These are phyloP conservation scores for Drosophila imparisetae DNA, from an alignment of 2,888 invertebrate genomes.

Conservation along the genomic window DNA sequence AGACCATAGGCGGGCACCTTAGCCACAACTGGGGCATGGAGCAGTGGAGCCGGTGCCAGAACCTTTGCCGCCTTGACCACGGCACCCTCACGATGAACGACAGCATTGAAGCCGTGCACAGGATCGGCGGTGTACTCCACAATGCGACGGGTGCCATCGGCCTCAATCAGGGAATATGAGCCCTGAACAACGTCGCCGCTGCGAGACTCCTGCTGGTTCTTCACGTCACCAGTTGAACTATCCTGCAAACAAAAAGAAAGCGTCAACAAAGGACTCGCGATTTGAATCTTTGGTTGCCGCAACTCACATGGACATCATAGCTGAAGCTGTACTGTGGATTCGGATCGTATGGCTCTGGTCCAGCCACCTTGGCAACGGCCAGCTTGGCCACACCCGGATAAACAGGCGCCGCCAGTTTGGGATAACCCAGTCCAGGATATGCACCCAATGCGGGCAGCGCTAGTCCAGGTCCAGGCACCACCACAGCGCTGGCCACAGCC, in stretches of 20 bases:
- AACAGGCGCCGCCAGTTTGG: constrained; percentile 66
- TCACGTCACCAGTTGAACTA: constrained; percentile 86
- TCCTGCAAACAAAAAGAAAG: constrained; percentile 71
- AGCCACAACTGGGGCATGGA: constrained; percentile 71
- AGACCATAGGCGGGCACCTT: constrained; percentile 66
- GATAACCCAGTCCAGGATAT: constrained; percentile 59
- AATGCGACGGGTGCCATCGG: constrained; percentile 86
- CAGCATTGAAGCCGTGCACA: constrained; percentile 87
- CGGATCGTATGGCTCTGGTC: constrained; percentile 84
- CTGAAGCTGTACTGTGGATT: constrained; percentile 86
- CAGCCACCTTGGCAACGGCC: constrained; percentile 81
- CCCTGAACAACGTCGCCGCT: constrained; percentile 86
- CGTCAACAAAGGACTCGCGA: not conserved
- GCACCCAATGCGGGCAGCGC: constrained; percentile 60
- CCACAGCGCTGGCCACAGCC: constrained; percentile 78
- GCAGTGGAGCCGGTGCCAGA: constrained; percentile 73
- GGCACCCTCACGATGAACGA: constrained; percentile 86
- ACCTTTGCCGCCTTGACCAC: constrained; percentile 83
- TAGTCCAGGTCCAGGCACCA: constrained; percentile 78
- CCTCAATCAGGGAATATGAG: constrained; percentile 86
- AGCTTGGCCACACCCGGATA: constrained; percentile 72
- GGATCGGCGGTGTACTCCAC: constrained; percentile 87
- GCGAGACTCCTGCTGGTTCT: constrained; percentile 86
- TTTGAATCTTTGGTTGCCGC: not conserved
- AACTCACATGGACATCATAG: constrained; percentile 86